Evolutionary conservation across 2,113 vertebrate genomes (phyloP).

Genomic region (Vidua macroura): DNA sequence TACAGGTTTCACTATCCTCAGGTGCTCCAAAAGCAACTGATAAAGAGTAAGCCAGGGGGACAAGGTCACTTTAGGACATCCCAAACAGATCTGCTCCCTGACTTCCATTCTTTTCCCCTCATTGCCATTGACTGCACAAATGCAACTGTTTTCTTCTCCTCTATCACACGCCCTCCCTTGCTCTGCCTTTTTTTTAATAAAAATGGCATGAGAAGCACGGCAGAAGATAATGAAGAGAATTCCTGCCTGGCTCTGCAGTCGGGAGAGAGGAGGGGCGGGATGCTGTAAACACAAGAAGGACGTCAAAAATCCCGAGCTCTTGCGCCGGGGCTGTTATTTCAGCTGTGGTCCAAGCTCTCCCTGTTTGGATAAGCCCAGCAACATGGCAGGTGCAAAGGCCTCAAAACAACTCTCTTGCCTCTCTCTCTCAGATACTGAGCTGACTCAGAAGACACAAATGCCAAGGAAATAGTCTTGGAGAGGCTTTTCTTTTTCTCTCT

Average conservation of each 20-base stretch:
- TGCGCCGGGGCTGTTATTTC: constrained; percentile 61
- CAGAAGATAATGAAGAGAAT: constrained; percentile 68
- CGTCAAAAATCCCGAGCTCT: constrained; percentile 42
- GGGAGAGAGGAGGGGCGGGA: background rate
- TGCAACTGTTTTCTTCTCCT: background rate
- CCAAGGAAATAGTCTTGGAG: background rate
- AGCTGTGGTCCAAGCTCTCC: constrained; percentile 40
- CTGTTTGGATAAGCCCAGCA: constrained; percentile 58
- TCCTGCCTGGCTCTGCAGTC: constrained; percentile 37
- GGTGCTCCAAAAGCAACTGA: background rate
- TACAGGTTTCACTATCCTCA: background rate
- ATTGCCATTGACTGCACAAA: background rate
- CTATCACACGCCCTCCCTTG: background rate
- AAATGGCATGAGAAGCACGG: constrained; percentile 45
- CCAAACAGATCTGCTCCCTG: background rate
- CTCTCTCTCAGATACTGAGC: background rate
- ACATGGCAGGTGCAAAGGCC: constrained; percentile 65
- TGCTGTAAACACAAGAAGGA: constrained; percentile 62
- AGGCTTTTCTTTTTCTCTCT: background rate
- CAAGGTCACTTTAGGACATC: background rate
- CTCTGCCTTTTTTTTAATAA: constrained; percentile 54
- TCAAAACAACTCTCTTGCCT: constrained; percentile 7
- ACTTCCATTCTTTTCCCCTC: background rate
- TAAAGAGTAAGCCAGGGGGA: background rate
- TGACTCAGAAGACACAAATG: constrained; percentile 12